phyloP scores from a whole-genome alignment of 2,113 vertebrate genomes.

The Vulpes lagopus region DNA sequence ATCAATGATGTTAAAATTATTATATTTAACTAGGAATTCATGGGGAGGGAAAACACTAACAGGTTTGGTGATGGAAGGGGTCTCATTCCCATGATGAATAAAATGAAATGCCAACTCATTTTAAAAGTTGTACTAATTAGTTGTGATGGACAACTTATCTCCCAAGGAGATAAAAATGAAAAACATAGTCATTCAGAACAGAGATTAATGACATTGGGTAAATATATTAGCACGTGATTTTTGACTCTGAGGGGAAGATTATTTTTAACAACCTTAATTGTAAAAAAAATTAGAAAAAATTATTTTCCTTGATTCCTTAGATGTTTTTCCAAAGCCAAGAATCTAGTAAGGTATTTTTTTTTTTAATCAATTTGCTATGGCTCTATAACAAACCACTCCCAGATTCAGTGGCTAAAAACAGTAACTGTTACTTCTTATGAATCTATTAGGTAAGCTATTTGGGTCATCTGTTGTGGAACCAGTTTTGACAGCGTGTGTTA shows the following conservation, averaged over 20 bases:
- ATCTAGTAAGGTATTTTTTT: background rate
- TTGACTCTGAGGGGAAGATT: constrained; percentile 77
- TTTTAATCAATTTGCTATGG: background rate
- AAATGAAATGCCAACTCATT: background rate
- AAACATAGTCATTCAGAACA: background rate
- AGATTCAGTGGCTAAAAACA: background rate
- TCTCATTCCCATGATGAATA: background rate
- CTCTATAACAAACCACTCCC: background rate
- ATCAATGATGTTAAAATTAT: background rate
- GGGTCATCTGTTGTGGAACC: background rate
- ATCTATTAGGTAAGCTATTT: background rate
- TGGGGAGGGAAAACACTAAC: background rate
- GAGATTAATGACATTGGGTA: background rate
- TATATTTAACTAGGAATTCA: background rate
- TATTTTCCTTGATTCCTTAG: constrained; percentile 53
- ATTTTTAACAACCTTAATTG: constrained; percentile 71
- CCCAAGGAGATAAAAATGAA: background rate
- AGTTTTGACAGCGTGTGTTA: background rate
- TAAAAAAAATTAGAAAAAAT: constrained; percentile 69
- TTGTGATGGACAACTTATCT: background rate
- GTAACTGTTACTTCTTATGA: background rate
- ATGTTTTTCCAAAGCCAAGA: background rate
- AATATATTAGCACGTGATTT: constrained; percentile 68
- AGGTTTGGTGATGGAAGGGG: background rate
- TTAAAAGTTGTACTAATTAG: background rate